These are phyloP conservation scores for Drosophila limbata DNA, from an alignment of 2,888 invertebrate species.

Conservation along the genomic window DNA sequence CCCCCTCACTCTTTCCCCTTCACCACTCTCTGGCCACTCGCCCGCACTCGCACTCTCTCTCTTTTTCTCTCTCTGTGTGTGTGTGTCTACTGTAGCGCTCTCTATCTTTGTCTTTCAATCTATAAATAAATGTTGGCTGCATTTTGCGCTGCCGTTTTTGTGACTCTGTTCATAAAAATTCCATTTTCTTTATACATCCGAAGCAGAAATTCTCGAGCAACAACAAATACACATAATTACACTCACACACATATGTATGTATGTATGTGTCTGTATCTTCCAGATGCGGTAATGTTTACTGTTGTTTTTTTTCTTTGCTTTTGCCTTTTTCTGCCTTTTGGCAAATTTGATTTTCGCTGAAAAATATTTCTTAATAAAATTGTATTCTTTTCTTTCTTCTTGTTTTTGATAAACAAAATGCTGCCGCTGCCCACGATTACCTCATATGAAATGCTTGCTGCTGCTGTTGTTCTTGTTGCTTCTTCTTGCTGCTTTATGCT, in stretches of 20 bases:
- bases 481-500: constrained; percentile 27
- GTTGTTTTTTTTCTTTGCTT: constrained; percentile 21
- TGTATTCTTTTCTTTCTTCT: constrained; percentile 10
- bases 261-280: constrained; percentile 28
- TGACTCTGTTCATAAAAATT: constrained; percentile 66
- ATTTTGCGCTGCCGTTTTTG: constrained; percentile 59
- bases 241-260: constrained; percentile 6
- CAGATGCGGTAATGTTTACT: constrained; percentile 70
- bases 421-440: constrained; percentile 54
- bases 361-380: constrained; percentile 14
- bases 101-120: constrained; percentile 53
- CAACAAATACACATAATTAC: constrained; percentile 22
- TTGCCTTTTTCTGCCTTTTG: constrained; percentile 42
- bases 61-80: constrained; percentile 17
- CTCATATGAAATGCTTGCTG: constrained; percentile 47
- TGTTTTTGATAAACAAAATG: constrained; percentile 53
- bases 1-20: too few relatives aligned
- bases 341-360: constrained; percentile 45
- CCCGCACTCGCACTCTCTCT: constrained; percentile 11
- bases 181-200: constrained; percentile 60
- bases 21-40: constrained; percentile 1
- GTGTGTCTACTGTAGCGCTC: background rate
- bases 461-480: constrained; percentile 7
- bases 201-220: constrained; percentile 44
- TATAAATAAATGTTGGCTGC: constrained; percentile 71